Percentiles rank a stretch among this genome's conserved stretches.
These are phyloP conservation scores for Gandaritis pyraliata DNA, from an alignment of 2,888 invertebrate genomes.

Conservation along the genomic window DNA sequence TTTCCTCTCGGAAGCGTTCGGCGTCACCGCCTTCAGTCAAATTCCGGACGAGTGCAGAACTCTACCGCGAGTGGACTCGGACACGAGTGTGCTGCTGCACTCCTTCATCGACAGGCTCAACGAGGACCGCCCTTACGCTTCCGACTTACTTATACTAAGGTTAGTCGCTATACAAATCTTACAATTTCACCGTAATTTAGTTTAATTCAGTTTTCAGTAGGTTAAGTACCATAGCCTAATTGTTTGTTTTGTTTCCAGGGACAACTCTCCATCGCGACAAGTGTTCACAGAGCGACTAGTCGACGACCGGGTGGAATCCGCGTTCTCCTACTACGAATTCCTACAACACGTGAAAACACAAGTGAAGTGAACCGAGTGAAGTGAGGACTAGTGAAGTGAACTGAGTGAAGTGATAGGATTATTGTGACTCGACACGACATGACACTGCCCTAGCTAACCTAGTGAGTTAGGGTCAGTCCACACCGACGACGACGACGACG, in stretches of 20 bases:
- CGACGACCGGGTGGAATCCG: conserved; percentile 97
- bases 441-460: conserved; percentile 26
- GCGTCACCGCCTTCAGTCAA: conserved; percentile 88
- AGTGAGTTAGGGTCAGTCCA: neutral
- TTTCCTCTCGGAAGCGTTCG: conserved; percentile 91
- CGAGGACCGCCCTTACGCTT: conserved; percentile 92
- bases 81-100: conserved; percentile 89
- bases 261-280: conserved; percentile 93
- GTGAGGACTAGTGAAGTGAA: conserved; percentile 33
- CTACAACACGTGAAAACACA: conserved; percentile 96
- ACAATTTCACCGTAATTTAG: too few species aligned
- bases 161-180: conserved; percentile 53
- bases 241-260: conserved; percentile 84
- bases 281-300: conserved; percentile 94
- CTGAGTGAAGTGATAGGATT: conserved; percentile 30
- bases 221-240: too few species aligned
- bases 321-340: conserved; percentile 99
- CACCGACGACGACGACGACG: too few species aligned
- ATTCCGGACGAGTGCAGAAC: conserved; percentile 90
- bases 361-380: conserved; percentile 87
- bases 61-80: conserved; percentile 90
- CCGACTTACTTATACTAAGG: conserved; percentile 92
- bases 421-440: conserved; percentile 21
- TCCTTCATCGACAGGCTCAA: conserved; percentile 93
- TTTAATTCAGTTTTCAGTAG: too few species aligned